Evolutionary conservation across 2,113 vertebrate species (phyloP).

Genomic region (Leuciscus idus): DNA sequence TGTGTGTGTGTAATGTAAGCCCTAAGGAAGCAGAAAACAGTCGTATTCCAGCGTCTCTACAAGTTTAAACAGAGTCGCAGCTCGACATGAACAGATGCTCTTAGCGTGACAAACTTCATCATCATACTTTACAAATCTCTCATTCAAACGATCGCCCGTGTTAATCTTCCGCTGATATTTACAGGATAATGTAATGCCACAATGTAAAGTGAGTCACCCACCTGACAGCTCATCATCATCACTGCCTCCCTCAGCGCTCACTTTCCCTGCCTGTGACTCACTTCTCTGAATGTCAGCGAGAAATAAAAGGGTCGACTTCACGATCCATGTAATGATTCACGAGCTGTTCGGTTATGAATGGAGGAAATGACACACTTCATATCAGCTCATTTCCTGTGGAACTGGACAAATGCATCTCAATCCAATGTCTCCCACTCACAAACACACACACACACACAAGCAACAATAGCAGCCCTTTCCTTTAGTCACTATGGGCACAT

Average conservation of each 20-base stretch:
- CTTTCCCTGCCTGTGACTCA: conserved; percentile 19
- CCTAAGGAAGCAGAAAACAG: background rate
- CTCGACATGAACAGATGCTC: background rate
- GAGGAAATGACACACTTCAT: conserved; percentile 31
- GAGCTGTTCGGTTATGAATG: background rate
- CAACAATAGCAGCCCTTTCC: conserved; percentile 38
- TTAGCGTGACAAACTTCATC: background rate
- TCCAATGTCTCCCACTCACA: conserved; percentile 23
- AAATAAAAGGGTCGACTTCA: conserved; percentile 19
- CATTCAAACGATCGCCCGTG: background rate
- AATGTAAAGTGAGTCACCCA: conserved; percentile 14
- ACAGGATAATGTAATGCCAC: background rate
- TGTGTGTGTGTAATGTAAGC: conserved; percentile 3
- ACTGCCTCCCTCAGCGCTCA: conserved; percentile 6
- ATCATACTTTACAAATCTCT: conserved; percentile 14
- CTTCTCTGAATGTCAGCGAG: conserved; percentile 33
- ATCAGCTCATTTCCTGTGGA: conserved; percentile 42
- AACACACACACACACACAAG: background rate
- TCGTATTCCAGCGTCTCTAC: conserved; percentile 35
- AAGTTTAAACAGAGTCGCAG: conserved; percentile 35
- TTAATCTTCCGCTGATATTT: conserved; percentile 22
- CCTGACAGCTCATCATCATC: conserved; percentile 9
- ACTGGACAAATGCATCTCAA: conserved; percentile 41
- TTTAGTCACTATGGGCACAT: conserved; percentile 12
- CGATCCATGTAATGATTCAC: conserved; percentile 21